Evolutionary conservation across 1,140 invertebrate genomes (phyloP).

Genomic region (Drosophila persimilis): DNA sequence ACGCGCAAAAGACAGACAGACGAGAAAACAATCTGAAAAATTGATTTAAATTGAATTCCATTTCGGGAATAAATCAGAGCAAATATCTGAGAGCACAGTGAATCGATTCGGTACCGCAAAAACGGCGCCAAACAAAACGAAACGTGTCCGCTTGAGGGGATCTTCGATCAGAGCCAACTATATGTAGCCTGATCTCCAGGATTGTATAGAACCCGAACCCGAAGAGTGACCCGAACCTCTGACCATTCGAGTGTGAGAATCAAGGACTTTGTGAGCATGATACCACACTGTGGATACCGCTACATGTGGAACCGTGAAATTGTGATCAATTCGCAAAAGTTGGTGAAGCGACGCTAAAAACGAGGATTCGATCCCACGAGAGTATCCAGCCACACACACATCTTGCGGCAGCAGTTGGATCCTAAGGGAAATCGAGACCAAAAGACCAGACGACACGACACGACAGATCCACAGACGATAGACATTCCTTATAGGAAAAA

Average conservation of each 20-base stretch:
- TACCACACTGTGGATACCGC: constrained; percentile 89
- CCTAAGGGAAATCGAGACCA: constrained; percentile 18
- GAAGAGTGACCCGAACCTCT: neutral
- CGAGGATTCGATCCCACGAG: constrained; percentile 22
- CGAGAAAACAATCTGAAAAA: constrained; percentile 26
- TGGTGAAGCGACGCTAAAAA: constrained; percentile 91
- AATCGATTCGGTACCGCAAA: constrained; percentile 8
- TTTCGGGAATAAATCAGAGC: constrained; percentile 19
- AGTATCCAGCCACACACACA: constrained; percentile 32
- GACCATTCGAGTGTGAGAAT: constrained; percentile 41
- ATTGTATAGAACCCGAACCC: neutral
- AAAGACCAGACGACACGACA: constrained; percentile 4
- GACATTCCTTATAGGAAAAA: constrained; percentile 2
- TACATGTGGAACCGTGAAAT: constrained; percentile 95
- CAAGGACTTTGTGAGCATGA: constrained; percentile 83
- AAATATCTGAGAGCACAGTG: constrained; percentile 2
- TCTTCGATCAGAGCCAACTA: constrained; percentile 30
- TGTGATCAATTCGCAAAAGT: constrained; percentile 94
- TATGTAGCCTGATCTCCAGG: constrained; percentile 59
- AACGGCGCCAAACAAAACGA: constrained; percentile 63
- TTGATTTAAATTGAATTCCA: constrained; percentile 37
- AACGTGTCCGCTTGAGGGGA: constrained; percentile 59
- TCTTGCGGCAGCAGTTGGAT: constrained; percentile 75
- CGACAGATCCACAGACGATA: constrained; percentile 12
- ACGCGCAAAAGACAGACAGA: constrained; percentile 47